Conservation (phyloP, 2,888 invertebrate species). For the Leptopilina syphax region DNA sequence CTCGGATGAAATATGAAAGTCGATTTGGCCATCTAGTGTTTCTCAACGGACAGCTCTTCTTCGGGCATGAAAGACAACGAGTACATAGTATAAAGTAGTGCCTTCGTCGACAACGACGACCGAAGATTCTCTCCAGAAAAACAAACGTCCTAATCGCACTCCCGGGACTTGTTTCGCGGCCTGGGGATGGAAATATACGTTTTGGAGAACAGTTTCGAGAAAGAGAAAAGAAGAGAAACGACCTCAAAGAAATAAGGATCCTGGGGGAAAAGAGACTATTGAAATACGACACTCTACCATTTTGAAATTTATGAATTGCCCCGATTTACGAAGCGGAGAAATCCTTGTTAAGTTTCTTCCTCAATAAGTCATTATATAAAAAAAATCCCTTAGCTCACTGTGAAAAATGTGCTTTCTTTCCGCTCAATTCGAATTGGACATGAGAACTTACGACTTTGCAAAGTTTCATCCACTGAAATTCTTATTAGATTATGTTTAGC, state of each 20-base stretch:
- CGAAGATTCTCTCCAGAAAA: slow-evolving; percentile 53
- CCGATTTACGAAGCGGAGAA: slow-evolving; percentile 26
- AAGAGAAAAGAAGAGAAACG: slow-evolving; percentile 54
- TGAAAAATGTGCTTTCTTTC: slow-evolving; percentile 9
- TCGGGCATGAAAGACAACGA: slow-evolving; percentile 37
- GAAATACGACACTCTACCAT: slow-evolving; percentile 48
- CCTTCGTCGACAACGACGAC: slow-evolving; percentile 29
- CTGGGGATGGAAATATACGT: slow-evolving; percentile 60
- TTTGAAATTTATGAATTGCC: slow-evolving; percentile 48
- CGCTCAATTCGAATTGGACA: not conserved
- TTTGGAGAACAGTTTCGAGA: slow-evolving; percentile 41
- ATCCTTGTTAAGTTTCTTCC: slow-evolving; percentile 10
- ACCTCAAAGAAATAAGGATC: slow-evolving; percentile 53
- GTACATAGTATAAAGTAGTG: slow-evolving; percentile 2
- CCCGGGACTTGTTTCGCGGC: slow-evolving; percentile 65
- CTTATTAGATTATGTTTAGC: not conserved
- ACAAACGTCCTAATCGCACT: slow-evolving; percentile 66
- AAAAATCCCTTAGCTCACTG: slow-evolving; percentile 9
- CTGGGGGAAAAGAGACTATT: slow-evolving; percentile 48
- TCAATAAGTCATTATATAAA: slow-evolving; percentile 10
- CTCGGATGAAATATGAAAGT: slow-evolving; percentile 43
- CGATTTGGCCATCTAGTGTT: slow-evolving; percentile 47
- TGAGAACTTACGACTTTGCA: not conserved
- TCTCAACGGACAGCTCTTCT: slow-evolving; percentile 52
- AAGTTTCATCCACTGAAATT: not conserved